A percentile compares a stretch with the other conserved stretches of the same genome.
Conservation (phyloP, 2,113 vertebrate species). For the Lontra canadensis region DNA sequence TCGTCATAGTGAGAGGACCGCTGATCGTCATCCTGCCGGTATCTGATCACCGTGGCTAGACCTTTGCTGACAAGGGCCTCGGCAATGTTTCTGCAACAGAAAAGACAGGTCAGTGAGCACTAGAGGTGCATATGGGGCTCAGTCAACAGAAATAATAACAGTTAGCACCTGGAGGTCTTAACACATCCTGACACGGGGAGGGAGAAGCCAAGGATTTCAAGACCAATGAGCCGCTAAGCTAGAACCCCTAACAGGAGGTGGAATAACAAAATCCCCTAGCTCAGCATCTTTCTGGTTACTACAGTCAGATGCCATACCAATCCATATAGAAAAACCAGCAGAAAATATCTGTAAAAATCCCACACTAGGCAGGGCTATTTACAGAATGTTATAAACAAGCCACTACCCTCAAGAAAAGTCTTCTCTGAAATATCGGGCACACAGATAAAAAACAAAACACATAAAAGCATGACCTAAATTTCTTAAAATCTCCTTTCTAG, state of each 20-base stretch:
- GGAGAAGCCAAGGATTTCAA: background rate
- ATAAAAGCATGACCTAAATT: slow-evolving; percentile 73
- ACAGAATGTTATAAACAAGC: slow-evolving; percentile 72
- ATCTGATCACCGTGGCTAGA: slow-evolving; percentile 95
- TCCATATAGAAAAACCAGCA: slow-evolving; percentile 54
- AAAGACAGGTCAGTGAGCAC: slow-evolving; percentile 39
- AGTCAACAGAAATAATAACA: slow-evolving; percentile 62
- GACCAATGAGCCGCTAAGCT: slow-evolving; percentile 31
- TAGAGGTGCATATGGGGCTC: slow-evolving; percentile 30
- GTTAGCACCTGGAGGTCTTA: slow-evolving; percentile 61
- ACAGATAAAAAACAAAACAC: slow-evolving; percentile 55
- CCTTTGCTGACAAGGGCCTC: slow-evolving; percentile 98
- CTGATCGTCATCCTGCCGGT: slow-evolving; percentile 97
- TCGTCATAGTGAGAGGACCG: slow-evolving; percentile 97
- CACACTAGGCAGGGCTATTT: slow-evolving; percentile 68
- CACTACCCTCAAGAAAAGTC: slow-evolving; percentile 73
- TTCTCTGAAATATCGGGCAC: slow-evolving; percentile 63
- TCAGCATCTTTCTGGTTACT: slow-evolving; percentile 64
- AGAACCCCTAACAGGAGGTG: slow-evolving; percentile 55
- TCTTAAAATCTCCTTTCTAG: slow-evolving; percentile 53
- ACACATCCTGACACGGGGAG: background rate
- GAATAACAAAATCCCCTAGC: slow-evolving; percentile 52
- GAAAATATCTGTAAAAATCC: slow-evolving; percentile 59
- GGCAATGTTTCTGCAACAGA: slow-evolving; percentile 92
- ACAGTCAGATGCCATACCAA: slow-evolving; percentile 65